Percentiles rank a stretch among this genome's conserved stretches.
phyloP scores from a whole-genome alignment of 2,113 vertebrate species.

The Gasterosteus nipponicus region DNA sequence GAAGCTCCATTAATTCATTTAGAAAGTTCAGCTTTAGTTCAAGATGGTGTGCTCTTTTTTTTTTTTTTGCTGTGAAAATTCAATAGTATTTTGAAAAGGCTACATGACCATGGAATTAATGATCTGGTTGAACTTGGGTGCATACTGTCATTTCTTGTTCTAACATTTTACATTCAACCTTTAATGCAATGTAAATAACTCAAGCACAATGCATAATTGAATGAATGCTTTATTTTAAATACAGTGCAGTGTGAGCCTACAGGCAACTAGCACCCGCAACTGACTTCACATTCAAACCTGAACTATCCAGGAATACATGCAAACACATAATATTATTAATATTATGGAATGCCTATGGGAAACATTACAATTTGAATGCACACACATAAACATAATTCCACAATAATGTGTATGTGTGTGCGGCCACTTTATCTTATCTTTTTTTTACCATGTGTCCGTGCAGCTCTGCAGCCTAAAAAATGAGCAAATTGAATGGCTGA shows the following conservation, averaged over 20 bases:
- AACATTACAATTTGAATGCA: slow-evolving; percentile 30
- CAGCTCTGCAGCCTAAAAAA: slow-evolving; percentile 33
- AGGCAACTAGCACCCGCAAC: slow-evolving; percentile 1
- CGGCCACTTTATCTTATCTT: slow-evolving; percentile 1
- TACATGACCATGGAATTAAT: background rate
- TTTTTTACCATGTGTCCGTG: slow-evolving; percentile 27
- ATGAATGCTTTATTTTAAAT: slow-evolving; percentile 22
- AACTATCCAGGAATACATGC: slow-evolving; percentile 20
- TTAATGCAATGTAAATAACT: slow-evolving; percentile 3
- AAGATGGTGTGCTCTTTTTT: background rate
- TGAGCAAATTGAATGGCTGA: slow-evolving; percentile 27
- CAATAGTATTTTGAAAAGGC: background rate
- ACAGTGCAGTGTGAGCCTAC: background rate
- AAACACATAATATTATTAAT: slow-evolving; percentile 1
- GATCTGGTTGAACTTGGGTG: background rate
- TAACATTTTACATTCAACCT: background rate
- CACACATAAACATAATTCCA: slow-evolving; percentile 33
- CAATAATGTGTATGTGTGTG: slow-evolving; percentile 10
- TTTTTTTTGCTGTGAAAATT: background rate
- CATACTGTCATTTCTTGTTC: background rate
- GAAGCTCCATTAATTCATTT: background rate
- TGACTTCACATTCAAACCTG: background rate
- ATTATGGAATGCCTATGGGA: slow-evolving; percentile 13
- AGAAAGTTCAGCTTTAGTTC: background rate
- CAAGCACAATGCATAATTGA: background rate